Percentiles rank a stretch among this genome's conserved stretches.
phyloP scores from a whole-genome alignment of 2,113 vertebrate genomes.

The Ictalurus furcatus region DNA sequence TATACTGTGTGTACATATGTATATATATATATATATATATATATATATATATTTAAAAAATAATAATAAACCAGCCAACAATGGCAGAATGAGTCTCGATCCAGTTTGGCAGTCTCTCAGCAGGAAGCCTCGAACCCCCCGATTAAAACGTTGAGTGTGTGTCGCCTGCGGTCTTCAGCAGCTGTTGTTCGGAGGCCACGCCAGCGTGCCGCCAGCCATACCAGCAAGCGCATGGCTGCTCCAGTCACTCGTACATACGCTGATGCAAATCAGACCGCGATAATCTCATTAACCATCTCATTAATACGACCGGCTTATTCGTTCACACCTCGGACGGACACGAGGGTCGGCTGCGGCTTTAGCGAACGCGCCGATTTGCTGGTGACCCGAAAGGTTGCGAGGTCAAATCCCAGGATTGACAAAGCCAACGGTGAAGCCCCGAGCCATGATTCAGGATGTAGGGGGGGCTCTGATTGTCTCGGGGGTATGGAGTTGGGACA shows the following conservation, averaged over 20 bases:
- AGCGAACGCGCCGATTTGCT: background rate
- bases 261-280: conserved; percentile 12
- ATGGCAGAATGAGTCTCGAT: conserved; percentile 31
- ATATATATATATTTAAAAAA: background rate
- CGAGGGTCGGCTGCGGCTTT: background rate
- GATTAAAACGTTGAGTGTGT: conserved; percentile 41
- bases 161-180: conserved; percentile 50
- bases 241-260: background rate
- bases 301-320: conserved; percentile 9
- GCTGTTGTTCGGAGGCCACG: conserved; percentile 43
- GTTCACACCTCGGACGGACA: background rate
- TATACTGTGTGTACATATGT: too few species aligned
- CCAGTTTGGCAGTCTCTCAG: conserved; percentile 40
- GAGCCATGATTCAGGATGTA: background rate
- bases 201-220: background rate
- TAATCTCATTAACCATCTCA: conserved; percentile 42
- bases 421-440: background rate
- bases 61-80: conserved; percentile 8
- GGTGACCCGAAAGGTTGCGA: background rate
- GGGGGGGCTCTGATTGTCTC: background rate
- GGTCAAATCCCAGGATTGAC: background rate
- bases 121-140: conserved; percentile 40
- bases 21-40: too few species aligned
- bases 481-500: background rate
- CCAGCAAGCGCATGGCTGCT: background rate